Conservation (phyloP, 2,113 vertebrate genomes). For the Emydocephalus ijimae region DNA sequence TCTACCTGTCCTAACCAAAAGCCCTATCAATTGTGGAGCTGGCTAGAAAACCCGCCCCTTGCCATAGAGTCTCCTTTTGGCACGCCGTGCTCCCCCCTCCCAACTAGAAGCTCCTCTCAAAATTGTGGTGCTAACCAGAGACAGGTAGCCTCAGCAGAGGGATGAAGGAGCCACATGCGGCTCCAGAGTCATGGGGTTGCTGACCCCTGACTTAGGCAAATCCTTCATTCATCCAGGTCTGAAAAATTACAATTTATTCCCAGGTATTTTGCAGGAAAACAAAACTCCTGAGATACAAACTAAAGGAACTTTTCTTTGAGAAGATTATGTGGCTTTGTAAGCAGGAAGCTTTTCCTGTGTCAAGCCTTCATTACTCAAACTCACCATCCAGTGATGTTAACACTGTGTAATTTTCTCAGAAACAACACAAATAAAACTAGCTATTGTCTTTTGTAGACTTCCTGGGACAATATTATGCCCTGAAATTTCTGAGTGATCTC, state of each 20-base stretch:
- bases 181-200: too few relatives aligned
- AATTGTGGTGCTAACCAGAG: too few relatives aligned
- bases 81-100: too few relatives aligned
- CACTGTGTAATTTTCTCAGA: not conserved
- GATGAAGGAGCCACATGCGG: too few relatives aligned
- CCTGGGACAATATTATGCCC: not conserved
- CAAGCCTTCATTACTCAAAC: not conserved
- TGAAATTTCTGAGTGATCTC: not conserved
- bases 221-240: not conserved
- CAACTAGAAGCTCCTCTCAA: too few relatives aligned
- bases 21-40: too few relatives aligned
- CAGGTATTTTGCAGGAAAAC: too few relatives aligned
- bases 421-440: not conserved
- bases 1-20: too few relatives aligned
- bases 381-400: not conserved
- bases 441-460: not conserved
- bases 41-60: too few relatives aligned
- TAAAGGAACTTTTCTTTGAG: not conserved
- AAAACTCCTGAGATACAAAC: not conserved
- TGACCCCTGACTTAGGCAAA: not conserved
- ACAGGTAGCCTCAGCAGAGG: too few relatives aligned
- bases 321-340: not conserved
- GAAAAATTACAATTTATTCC: not conserved
- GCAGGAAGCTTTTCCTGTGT: not conserved
- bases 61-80: too few relatives aligned